Evolutionary conservation across 2,797 vertebrate genomes (phyloP), one percentile per base, ranked within the genome.

Genomic region (Phylloscopus collybita): DNA sequence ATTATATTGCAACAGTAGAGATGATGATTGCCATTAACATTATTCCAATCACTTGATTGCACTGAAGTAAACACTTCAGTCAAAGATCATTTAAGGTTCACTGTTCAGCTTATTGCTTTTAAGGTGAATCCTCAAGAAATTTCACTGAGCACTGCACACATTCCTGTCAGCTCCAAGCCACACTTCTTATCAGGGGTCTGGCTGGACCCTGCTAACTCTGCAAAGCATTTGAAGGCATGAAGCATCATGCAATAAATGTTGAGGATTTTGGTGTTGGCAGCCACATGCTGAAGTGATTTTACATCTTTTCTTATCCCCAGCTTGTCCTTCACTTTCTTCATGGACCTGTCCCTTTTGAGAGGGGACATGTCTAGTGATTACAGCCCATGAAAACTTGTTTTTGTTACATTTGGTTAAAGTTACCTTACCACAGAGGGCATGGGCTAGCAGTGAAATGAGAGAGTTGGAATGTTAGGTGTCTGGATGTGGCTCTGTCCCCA

Each of bases 21-120:
- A 86, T 45, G 1, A 78, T 65, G 20, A 53, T 81, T 16, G 21
- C 45, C 6, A 21, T 45, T 8, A 26, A 11, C 34, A 40, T 69
- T 88, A 74, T 80, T 80, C 51, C 32, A 57, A 60, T 42, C 53
- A 54, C 11, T 80, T 91, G 44, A 45, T 79, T 85, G 74, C 50
- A 27, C 23, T 56, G 18, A 70, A 73, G 36, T 72, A 88, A 80
- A 79, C 6, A 40, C 51, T 67, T 56, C 16, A 91, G 72, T 81
- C 51, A 54, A 89, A 92, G 91, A 78, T 95, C 90, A 70, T 18
- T 45, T 19, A 54, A 29, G 56, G 83, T 88, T 87, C 66, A 73
- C 17, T 7, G 5, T 42, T 79, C 44, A 44, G 26, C 16, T 71
- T 38, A 21, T 16, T 72, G 9, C 5, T 80, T 83, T 91, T 65